Percentiles rank a stretch among this genome's conserved stretches.
These are phyloP conservation scores for Oxycera nigricornis DNA, from an alignment of 2,888 invertebrate genomes.

Conservation along the genomic window DNA sequence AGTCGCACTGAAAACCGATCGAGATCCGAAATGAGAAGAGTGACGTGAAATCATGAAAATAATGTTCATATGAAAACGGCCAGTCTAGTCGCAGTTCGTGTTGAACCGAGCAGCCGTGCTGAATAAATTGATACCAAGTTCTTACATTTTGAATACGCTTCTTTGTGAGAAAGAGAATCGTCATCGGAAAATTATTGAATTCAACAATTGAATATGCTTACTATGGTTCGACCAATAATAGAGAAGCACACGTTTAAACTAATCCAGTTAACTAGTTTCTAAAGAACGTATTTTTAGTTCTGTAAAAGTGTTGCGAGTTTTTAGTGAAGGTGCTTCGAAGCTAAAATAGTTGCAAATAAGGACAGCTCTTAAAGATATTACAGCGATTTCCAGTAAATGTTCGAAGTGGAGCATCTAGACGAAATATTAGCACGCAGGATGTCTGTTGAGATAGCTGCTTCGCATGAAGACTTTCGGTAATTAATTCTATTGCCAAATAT, in stretches of 20 bases:
- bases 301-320: too few species aligned
- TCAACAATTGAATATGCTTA: too few species aligned
- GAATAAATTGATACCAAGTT: neutral
- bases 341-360: too few species aligned
- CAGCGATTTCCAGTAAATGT: too few species aligned
- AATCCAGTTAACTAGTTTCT: too few species aligned
- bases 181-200: neutral
- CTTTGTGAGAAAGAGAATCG: neutral
- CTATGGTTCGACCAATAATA: too few species aligned
- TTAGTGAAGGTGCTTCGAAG: too few species aligned
- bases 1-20: neutral
- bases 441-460: constrained; percentile 11
- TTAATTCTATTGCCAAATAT: too few species aligned
- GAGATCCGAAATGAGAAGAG: neutral
- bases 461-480: constrained; percentile 20
- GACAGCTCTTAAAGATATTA: too few species aligned
- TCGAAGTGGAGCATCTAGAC: neutral
- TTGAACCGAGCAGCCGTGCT: neutral
- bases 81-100: neutral
- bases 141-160: neutral
- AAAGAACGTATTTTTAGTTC: too few species aligned
- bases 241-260: too few species aligned
- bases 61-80: neutral
- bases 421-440: neutral
- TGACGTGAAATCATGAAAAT: neutral